Evolutionary conservation across 2,113 vertebrate species (phyloP).

Genomic region (Asarcornis scutulata): DNA sequence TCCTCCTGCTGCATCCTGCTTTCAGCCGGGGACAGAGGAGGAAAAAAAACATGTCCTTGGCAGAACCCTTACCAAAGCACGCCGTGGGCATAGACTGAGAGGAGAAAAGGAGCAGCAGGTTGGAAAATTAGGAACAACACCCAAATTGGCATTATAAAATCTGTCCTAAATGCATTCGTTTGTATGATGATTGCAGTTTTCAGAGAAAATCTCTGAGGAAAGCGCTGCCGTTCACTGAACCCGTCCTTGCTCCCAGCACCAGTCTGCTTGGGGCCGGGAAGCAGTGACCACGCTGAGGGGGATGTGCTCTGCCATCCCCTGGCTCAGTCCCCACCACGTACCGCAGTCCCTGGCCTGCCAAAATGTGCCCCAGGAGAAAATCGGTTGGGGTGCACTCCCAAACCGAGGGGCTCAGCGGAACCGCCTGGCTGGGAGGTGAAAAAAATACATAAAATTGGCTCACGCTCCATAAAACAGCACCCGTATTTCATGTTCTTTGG

Average conservation of each 20-base stretch:
- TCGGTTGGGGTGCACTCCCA: neutral
- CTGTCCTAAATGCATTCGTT: neutral
- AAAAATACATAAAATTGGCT: neutral
- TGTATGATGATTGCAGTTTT: too few species aligned
- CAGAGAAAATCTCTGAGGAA: neutral
- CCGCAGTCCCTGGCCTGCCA: too few species aligned
- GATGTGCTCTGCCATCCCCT: too few species aligned
- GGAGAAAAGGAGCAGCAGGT: neutral
- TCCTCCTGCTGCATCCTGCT: neutral
- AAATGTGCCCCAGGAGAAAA: too few species aligned
- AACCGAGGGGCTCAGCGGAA: neutral
- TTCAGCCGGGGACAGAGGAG: neutral
- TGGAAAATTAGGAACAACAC: neutral
- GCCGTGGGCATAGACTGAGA: too few species aligned
- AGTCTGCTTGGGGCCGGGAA: neutral
- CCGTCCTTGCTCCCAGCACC: too few species aligned
- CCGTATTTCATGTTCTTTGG: neutral
- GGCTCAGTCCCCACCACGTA: too few species aligned
- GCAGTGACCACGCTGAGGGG: neutral
- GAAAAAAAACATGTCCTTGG: neutral
- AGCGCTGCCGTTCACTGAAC: neutral
- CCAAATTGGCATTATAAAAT: neutral
- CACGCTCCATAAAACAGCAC: neutral
- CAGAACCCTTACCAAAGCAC: too few species aligned
- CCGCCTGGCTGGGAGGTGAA: too few species aligned